Evolutionary conservation across 2,888 invertebrate genomes (phyloP).

Genomic region (Prosopocoilus inquinatus): DNA sequence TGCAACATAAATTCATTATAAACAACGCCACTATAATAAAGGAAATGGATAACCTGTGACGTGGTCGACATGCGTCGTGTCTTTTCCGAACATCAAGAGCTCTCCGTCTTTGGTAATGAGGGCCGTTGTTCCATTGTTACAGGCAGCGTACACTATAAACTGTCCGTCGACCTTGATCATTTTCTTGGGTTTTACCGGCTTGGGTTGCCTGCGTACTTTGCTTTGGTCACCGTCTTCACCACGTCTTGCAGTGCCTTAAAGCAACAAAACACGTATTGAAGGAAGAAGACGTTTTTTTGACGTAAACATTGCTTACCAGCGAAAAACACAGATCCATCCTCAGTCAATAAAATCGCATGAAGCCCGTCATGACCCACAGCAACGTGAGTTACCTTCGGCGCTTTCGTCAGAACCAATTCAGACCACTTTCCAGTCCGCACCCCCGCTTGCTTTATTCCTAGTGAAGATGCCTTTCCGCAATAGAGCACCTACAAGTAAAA

Average conservation of each 20-base stretch:
- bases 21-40: too few relatives aligned
- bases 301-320: conserved; percentile 47
- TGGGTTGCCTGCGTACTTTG: conserved; percentile 78
- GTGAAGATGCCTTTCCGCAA: conserved; percentile 80
- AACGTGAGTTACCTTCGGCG: conserved; percentile 71
- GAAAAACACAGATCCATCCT: conserved; percentile 89
- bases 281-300: neutral
- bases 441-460: conserved; percentile 76
- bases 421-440: conserved; percentile 59
- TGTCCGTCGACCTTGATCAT: conserved; percentile 88
- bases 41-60: conserved; percentile 51
- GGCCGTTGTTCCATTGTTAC: conserved; percentile 93
- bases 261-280: neutral
- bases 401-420: conserved; percentile 64
- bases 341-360: conserved; percentile 86
- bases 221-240: conserved; percentile 90
- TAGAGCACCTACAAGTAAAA: conserved; percentile 65
- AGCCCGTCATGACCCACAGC: conserved; percentile 92
- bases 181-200: conserved; percentile 89
- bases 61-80: conserved; percentile 80
- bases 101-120: conserved; percentile 88
- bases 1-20: conserved; percentile 22
- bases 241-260: conserved; percentile 78
- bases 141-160: conserved; percentile 78
- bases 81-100: conserved; percentile 92